Percentiles rank a stretch among this genome's conserved stretches.
Evolutionary conservation across 1,140 invertebrate genomes (phyloP).

Genomic region (Bradysia coprophila): DNA sequence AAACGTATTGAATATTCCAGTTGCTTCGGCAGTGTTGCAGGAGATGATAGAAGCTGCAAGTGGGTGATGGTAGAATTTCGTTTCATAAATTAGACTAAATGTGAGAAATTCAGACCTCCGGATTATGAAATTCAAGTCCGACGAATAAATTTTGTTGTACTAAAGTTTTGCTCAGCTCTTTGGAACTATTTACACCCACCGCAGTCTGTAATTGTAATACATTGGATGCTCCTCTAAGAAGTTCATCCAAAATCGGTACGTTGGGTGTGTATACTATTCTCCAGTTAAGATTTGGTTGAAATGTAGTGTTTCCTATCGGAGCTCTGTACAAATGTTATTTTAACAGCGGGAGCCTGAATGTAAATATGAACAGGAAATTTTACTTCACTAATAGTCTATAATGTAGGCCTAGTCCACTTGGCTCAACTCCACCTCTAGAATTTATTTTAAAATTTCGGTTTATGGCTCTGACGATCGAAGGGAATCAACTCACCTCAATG

Average conservation of each 20-base stretch:
- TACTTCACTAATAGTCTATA: too few relatives aligned
- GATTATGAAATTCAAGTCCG: background rate
- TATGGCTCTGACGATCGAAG: too few relatives aligned
- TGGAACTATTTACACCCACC: background rate
- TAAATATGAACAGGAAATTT: too few relatives aligned
- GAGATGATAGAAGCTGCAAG: background rate
- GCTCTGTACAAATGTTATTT: too few relatives aligned
- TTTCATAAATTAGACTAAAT: background rate
- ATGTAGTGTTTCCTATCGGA: too few relatives aligned
- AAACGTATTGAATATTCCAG: constrained; percentile 5
- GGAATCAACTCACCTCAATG: background rate
- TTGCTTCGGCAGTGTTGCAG: constrained; percentile 1
- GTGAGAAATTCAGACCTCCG: background rate
- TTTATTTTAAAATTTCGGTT: background rate
- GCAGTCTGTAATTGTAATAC: too few relatives aligned
- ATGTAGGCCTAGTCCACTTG: too few relatives aligned
- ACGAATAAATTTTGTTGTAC: background rate
- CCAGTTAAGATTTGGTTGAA: too few relatives aligned
- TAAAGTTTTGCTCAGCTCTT: background rate
- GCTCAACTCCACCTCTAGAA: background rate
- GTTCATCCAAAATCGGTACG: too few relatives aligned
- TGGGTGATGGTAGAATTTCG: background rate
- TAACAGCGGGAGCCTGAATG: too few relatives aligned
- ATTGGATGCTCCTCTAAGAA: too few relatives aligned
- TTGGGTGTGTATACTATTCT: too few relatives aligned